A percentile compares a stretch with the other conserved stretches of the same genome.
Conservation (phyloP, 2,888 invertebrate species). For the Lasioglossum malachurum region DNA sequence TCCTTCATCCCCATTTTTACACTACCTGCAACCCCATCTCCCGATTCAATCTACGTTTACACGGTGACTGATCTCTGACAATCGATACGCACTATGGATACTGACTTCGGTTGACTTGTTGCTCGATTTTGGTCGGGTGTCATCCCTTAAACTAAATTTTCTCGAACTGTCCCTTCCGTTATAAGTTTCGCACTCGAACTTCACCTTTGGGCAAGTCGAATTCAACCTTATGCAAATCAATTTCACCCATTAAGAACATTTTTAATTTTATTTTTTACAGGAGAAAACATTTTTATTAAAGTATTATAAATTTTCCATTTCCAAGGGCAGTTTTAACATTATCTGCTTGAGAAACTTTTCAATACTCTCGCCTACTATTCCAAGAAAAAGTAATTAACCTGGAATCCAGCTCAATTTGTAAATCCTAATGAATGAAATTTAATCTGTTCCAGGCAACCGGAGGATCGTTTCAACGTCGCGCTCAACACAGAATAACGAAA, state of each 20-base stretch:
- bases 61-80: not conserved
- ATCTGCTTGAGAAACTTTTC: not conserved
- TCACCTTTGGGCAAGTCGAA: no score
- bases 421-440: not conserved
- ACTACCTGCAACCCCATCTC: not conserved
- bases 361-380: no score
- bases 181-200: not conserved
- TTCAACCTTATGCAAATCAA: no score
- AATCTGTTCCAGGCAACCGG: constrained; percentile 27
- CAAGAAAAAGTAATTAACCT: no score
- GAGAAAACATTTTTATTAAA: no score
- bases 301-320: not conserved
- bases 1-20: not conserved
- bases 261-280: no score
- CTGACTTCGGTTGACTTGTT: not conserved
- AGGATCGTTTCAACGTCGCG: not conserved
- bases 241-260: no score
- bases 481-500: not conserved
- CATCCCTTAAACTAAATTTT: not conserved
- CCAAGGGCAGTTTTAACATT: not conserved
- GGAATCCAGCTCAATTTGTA: not conserved
- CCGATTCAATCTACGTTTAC: not conserved
- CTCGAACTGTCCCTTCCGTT: not conserved
- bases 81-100: not conserved
- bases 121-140: not conserved